Conservation (phyloP, 2,797 vertebrate genomes). For the Hoplostethus mediterraneus region DNA sequence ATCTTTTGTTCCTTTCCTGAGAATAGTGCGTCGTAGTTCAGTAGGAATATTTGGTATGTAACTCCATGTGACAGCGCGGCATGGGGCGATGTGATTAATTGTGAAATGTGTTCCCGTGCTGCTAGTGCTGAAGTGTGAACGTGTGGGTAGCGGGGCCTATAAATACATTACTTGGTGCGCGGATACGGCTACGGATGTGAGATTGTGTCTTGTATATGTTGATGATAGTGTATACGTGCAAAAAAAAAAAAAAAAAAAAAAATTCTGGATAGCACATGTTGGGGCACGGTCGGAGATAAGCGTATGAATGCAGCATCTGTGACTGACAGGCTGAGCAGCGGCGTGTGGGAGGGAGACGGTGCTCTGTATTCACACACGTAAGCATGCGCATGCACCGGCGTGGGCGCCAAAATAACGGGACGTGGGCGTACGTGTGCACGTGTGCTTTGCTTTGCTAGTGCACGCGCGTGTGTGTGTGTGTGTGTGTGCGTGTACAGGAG, state of each 20-base stretch:
- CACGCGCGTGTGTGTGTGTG: background rate
- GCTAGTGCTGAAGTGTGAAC: slow-evolving; percentile 73
- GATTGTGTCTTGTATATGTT: slow-evolving; percentile 69
- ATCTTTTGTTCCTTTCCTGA: slow-evolving; percentile 52
- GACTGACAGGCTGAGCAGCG: slow-evolving; percentile 76
- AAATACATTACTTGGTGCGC: slow-evolving; percentile 60
- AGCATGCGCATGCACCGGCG: slow-evolving; percentile 36
- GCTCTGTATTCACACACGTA: slow-evolving; percentile 53
- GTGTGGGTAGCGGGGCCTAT: slow-evolving; percentile 68
- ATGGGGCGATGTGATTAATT: slow-evolving; percentile 68
- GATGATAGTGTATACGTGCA: slow-evolving; percentile 59
- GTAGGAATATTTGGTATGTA: slow-evolving; percentile 63
- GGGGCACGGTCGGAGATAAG: slow-evolving; percentile 77
- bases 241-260: slow-evolving; percentile 37
- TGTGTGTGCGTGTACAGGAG: slow-evolving; percentile 51
- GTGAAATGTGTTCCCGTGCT: slow-evolving; percentile 70
- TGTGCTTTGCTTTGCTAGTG: background rate
- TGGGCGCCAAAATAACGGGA: slow-evolving; percentile 36
- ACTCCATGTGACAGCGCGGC: slow-evolving; percentile 69
- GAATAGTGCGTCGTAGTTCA: slow-evolving; percentile 53
- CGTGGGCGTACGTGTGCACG: slow-evolving; percentile 59
- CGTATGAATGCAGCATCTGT: slow-evolving; percentile 75
- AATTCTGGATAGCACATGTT: slow-evolving; percentile 71
- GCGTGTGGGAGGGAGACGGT: slow-evolving; percentile 67
- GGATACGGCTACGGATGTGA: slow-evolving; percentile 55